Evolutionary conservation across 1,140 invertebrate species (phyloP), one percentile per base, ranked within the genome.

Genomic region (Drosophila virilis): DNA sequence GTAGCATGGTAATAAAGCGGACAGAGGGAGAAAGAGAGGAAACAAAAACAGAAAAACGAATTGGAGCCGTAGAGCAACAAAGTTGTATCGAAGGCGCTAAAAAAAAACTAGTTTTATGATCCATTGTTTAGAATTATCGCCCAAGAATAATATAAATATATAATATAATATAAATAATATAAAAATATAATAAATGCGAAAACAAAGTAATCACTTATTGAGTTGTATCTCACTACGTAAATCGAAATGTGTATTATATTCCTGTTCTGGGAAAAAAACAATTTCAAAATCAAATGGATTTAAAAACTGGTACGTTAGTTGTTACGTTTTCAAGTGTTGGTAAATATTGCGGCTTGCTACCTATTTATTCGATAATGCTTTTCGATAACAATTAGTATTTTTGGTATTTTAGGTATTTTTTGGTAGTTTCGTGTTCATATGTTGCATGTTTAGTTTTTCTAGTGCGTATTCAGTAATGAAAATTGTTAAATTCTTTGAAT

Each of bases 201-300:
- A 71, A 40, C 51, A 40, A 51, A 72, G 57, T 28, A 55, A 48
- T 8, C 57, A 42, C 10, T 22, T 46, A 12, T 28, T 32, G 2
- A 6, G 13, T 15, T 17, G 32, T 10, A 8, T 51, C 17, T 42
- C 9, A 28, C 12, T 28, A 54, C 10, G 15, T 33, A 48, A 57
- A 17, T 35, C 32, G 40, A 42, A 38, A 10, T 8, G 8, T 15
- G 28, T 67, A 13, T 54, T 73, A 42, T 28, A 65, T 58, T 58
- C 6, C 15, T 37, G 28, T 8, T 51, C 52, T 42, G 50, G 15
- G 13, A 58, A 28, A 43, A 35, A 37, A 9, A 10, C 8, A 38
- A 12, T 62, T 58, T 55, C 15, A 70, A 69, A 69, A 48, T 57
- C 15, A 55, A 74, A 74, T 69, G 65, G 50, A 74, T 55, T 43